Evolutionary conservation across 2,113 vertebrate species (phyloP).

Genomic region (Spilogale gracilis): DNA sequence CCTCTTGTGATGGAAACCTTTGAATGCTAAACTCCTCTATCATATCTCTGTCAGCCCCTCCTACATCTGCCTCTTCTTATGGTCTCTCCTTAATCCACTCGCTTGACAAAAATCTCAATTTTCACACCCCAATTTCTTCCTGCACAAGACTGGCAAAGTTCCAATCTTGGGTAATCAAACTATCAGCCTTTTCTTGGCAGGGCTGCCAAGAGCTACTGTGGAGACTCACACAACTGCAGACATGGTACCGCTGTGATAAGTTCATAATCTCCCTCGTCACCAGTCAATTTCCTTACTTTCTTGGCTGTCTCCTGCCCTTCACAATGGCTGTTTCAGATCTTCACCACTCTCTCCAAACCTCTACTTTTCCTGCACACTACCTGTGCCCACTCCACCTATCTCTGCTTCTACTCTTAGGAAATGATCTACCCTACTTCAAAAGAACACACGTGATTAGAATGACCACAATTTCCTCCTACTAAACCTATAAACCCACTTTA

Average conservation of each 20-base stretch:
- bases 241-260: not conserved
- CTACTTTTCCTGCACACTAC: slow-evolving; percentile 10
- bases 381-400: not conserved
- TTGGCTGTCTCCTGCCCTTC: not conserved
- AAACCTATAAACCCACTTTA: not conserved
- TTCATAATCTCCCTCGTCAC: not conserved
- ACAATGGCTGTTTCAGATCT: not conserved
- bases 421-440: slow-evolving; percentile 21
- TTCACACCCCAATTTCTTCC: slow-evolving; percentile 56
- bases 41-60: not conserved
- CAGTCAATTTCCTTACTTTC: not conserved
- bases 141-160: slow-evolving; percentile 54
- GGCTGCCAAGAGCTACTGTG: not conserved
- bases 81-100: slow-evolving; percentile 32
- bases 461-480: not conserved
- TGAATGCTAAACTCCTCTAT: not conserved
- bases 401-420: slow-evolving; percentile 42
- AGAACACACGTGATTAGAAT: slow-evolving; percentile 34
- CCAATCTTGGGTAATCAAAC: slow-evolving; percentile 55
- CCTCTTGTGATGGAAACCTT: not conserved
- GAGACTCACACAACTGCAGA: not conserved
- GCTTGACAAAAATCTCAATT: slow-evolving; percentile 46
- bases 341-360: slow-evolving; percentile 2
- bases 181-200: slow-evolving; percentile 49
- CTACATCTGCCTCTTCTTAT: slow-evolving; percentile 6